Evolutionary conservation across 1,140 invertebrate genomes (phyloP), one percentile per base, ranked within the genome.

Genomic region (Pachypeltis micranthus): DNA sequence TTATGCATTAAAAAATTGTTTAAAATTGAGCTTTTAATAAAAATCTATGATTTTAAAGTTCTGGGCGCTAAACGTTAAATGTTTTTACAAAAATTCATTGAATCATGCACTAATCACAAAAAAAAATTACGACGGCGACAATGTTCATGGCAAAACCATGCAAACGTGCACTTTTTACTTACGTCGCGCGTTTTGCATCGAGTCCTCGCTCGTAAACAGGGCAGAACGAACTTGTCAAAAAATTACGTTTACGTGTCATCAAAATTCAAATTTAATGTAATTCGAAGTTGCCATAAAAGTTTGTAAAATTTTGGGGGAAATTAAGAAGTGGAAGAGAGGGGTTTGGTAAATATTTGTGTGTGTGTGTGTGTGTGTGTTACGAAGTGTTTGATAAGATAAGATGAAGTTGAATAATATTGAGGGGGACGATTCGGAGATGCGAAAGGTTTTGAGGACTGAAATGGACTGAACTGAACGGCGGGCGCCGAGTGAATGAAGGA

Each of bases 391-490:
- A 51, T 51, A 51, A 51, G 10, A 16, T 21, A 10, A 39, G n/a
- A 39, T n/a, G n/a, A n/a, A n/a, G 34, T 39, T 51, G 47, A 51
- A 51, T 51, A 21, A 21, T 51, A 51, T 51, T 21, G 47, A 51
- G 21, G 47, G 47, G 7, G 47, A 21, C 23, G 47, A 39, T 10
- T 10, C 7, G 34, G 19, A 10, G 47, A 51, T 51, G 12, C 47
- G 47, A 51, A 51, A 21, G 47, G 47, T 51, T 7, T 51, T 21
- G 10, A 26, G 28, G 56, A 14, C 23, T 16, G 25, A 25, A 58
- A 58, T 27, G 56, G 56, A 58, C 56, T 58, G 56, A 55, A 27
- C 27, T 62, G 44, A 55, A 62, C 44, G 44, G 61, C 4, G 7
- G 26, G 23, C 14, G 12, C 26, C 24, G 51, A 39, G 44, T 62